Evolutionary conservation across 2,888 invertebrate genomes (phyloP), one percentile per base, ranked within the genome.

Genomic region (Capitulum mitella): DNA sequence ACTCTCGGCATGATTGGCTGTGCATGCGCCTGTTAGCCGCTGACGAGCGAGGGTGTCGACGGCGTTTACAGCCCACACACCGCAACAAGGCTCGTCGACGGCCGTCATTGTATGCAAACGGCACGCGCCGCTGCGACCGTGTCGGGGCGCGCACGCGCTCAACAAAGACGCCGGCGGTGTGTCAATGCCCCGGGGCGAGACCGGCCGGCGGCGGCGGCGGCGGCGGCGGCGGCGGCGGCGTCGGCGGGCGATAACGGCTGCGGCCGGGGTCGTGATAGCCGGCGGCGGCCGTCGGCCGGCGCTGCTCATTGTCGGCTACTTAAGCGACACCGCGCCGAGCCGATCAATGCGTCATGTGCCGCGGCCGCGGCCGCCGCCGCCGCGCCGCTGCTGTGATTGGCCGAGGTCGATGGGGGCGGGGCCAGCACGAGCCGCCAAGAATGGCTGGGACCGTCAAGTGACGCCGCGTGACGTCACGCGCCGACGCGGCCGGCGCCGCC

Each of bases 331-430:
- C 26, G 70, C 22, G 1, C 34, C 37, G 34, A 16, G 32, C 16
- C 37, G 70, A 70, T 70, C 70, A 29, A 70, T 70, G 37, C 26
- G 26, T 37, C 70, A 70, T 40, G 34, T 26, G 70, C 70, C 70
- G 29, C 40, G 22, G 70, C 70, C 64, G 64, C 64, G 6, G 70
- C 70, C 70, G 29, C 40, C 26, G 70, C 70, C 64, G 64, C 64
- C 32, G 29, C 34, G 34, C 64, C 34, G 34, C 34, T 34, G 70
- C 70, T 26, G 70, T 70, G 70, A 70, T 70, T 70, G 70, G 70
- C 70, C 29, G 16, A 70, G 70, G 40, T 70, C 70, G 70, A 70
- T 70, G 70, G 70, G 70, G 70, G 70, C 70, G 70, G 70, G 70
- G 70, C 70, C 70, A 70, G 70, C 70, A 19, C 22, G 37, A 16